Evolutionary conservation across 2,113 vertebrate genomes (phyloP).

Genomic region (Tylochromis polylepis): DNA sequence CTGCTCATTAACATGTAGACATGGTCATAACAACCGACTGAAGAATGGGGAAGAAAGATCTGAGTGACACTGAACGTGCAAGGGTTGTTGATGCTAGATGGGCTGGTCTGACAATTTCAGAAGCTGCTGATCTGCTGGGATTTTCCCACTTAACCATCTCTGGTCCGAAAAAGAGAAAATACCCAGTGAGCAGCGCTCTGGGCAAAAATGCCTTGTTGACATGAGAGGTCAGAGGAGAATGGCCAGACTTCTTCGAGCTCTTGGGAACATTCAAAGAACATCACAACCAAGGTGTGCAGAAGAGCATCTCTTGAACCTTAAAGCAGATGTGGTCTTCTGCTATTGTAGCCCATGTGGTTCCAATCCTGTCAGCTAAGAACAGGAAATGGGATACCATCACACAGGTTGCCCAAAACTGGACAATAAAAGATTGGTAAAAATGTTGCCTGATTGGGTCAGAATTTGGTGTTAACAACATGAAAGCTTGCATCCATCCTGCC

Average conservation of each 20-base stretch:
- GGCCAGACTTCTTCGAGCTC: neutral
- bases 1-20: neutral
- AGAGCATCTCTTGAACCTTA: neutral
- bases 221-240: neutral
- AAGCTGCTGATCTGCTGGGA: neutral
- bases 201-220: neutral
- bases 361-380: neutral
- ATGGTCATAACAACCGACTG: neutral
- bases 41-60: neutral
- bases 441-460: neutral
- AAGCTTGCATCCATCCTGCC: neutral
- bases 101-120: neutral
- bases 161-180: neutral
- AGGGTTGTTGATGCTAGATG: neutral
- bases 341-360: too few relatives aligned
- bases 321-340: too few relatives aligned
- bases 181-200: too few relatives aligned
- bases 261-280: neutral
- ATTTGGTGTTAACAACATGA: neutral
- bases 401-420: neutral
- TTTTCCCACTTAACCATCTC: neutral
- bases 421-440: neutral
- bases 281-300: neutral
- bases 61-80: neutral
- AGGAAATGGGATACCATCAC: neutral